These are phyloP conservation scores for Gallinago nigripennis DNA, from an alignment of 2,797 vertebrate genomes.

Conservation along the genomic window DNA sequence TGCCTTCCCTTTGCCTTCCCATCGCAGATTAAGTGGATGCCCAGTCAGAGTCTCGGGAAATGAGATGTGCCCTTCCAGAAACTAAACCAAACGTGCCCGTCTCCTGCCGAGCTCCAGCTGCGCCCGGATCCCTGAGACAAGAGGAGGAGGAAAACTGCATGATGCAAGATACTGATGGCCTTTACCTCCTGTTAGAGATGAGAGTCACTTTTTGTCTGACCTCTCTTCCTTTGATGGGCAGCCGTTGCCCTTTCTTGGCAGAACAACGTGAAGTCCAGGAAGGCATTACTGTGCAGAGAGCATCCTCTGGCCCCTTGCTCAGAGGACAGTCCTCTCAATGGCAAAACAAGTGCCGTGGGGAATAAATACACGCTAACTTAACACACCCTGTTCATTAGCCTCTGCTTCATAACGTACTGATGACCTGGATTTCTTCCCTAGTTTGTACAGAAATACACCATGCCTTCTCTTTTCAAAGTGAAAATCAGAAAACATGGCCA, in stretches of 20 bases:
- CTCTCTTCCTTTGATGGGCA: neutral
- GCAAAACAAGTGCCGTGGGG: neutral
- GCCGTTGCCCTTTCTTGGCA: slow-evolving; percentile 19
- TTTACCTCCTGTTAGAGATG: neutral
- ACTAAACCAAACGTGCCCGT: neutral
- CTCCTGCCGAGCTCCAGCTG: neutral
- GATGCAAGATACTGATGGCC: slow-evolving; percentile 6
- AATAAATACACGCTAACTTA: neutral
- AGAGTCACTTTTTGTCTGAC: slow-evolving; percentile 9
- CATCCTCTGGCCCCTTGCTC: neutral
- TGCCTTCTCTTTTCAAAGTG: neutral
- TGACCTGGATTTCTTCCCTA: neutral
- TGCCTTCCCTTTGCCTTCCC: neutral
- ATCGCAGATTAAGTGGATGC: neutral
- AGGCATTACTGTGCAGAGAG: neutral
- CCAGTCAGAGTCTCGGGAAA: neutral
- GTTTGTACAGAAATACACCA: neutral
- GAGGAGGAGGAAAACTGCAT: neutral
- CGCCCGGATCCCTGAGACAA: neutral
- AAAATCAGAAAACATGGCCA: neutral
- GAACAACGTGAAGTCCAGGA: slow-evolving; percentile 10
- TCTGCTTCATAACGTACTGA: neutral
- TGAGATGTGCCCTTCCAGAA: neutral
- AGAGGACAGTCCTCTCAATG: neutral
- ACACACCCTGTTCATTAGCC: neutral